Evolutionary conservation across 1,140 invertebrate species (phyloP), one percentile per base, ranked within the genome.

Genomic region (Drosophila fuyamai): DNA sequence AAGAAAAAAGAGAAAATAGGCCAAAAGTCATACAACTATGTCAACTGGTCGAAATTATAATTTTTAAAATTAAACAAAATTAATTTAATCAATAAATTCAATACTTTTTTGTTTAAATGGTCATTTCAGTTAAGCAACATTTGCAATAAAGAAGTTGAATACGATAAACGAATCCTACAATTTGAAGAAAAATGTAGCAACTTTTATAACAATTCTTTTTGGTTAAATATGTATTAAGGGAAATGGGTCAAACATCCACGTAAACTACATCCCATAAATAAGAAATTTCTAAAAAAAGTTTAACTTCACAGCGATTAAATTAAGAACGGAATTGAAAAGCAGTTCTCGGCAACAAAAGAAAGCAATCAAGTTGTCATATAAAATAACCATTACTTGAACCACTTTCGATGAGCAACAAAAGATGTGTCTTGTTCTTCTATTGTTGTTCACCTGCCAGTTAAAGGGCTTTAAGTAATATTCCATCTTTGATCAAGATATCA

Each of bases 361-460:
- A 71, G 44, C 68, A 71, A 71, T 71, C 66, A 58, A 71, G 29
- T 14, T 71, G 66, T 71, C 68, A 58, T 70, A 71, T 71, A 70
- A 71, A 71, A 71, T 58, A 32, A 27, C 51, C 44, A 71, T 71
- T 50, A 71, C 65, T 38, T 71, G 41, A 48, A 47, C 51, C 67
- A 71, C 68, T 43, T 68, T 32, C 44, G 27, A 40, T 35, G 50
- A 10, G 32, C 53, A 71, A 58, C 65, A 71, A 71, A 58, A 71
- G 65, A 41, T 41, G 6, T 63, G 46, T 27, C 36, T 44, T 68
- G 13, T 62, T 58, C 12, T 41, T 35, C 59, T 67, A 18, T 68
- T 68, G 60, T 68, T 32, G 59, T 35, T 16, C 46, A 23, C 5
- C 9, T 9, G 29, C 46, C 63, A 51, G 23, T 65, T 16, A 36